A percentile compares a stretch with the other conserved stretches of the same genome.
phyloP scores from a whole-genome alignment of 1,140 invertebrate species.

The Brachionus calyciflorus region DNA sequence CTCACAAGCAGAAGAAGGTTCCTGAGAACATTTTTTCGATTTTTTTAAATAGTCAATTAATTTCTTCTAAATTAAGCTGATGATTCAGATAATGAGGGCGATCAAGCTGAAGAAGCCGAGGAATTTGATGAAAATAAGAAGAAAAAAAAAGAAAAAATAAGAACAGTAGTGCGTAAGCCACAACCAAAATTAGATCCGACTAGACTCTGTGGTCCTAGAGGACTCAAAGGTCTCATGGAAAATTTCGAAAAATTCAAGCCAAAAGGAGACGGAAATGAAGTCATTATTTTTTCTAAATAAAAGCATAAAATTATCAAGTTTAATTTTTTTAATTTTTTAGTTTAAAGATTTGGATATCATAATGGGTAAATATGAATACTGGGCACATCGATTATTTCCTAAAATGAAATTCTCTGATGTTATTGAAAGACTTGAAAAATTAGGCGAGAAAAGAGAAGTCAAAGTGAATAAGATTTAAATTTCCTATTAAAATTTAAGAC shows the following conservation, averaged over 20 bases:
- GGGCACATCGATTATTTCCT: conserved; percentile 84
- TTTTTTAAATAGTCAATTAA: background rate
- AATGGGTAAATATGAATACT: conserved; percentile 80
- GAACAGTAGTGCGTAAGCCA: conserved; percentile 67
- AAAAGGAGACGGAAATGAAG: conserved; percentile 77
- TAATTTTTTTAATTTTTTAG: conserved; percentile 50
- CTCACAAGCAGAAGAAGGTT: conserved; percentile 27
- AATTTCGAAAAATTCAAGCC: conserved; percentile 79
- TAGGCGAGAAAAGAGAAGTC: conserved; percentile 66
- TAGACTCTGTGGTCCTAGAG: conserved; percentile 71
- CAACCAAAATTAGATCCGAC: conserved; percentile 71
- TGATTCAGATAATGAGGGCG: background rate
- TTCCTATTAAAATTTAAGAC: background rate
- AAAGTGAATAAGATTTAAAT: conserved; percentile 51
- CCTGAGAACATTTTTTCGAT: background rate
- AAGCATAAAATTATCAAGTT: background rate
- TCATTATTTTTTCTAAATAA: conserved; percentile 48
- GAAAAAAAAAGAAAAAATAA: conserved; percentile 55
- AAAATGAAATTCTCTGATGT: conserved; percentile 81
- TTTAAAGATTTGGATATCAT: conserved; percentile 75
- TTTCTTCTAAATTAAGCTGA: background rate
- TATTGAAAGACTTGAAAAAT: conserved; percentile 73
- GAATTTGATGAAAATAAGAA: conserved; percentile 49
- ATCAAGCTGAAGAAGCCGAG: background rate
- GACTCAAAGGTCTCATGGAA: conserved; percentile 72